A percentile compares a stretch with the other conserved stretches of the same genome.
These are phyloP conservation scores for Misgurnus mizolepis DNA, from an alignment of 2,113 vertebrate genomes.

Conservation along the genomic window DNA sequence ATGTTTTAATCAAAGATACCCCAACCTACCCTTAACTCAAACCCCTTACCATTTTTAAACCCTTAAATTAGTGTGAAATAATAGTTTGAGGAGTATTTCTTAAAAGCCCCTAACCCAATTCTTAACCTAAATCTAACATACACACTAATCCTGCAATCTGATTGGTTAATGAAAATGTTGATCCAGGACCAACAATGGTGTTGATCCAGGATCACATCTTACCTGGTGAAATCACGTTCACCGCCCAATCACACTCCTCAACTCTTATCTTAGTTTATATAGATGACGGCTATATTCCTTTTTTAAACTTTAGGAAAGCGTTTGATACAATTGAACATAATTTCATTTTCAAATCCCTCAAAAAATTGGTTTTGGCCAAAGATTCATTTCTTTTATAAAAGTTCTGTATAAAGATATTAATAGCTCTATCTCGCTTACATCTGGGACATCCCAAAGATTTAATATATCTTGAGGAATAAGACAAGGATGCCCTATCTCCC, in stretches of 20 bases:
- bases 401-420: not conserved
- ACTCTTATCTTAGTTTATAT: not conserved
- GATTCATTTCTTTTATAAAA: not conserved
- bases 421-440: not conserved
- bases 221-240: too few species aligned
- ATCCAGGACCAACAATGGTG: too few species aligned
- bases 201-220: too few species aligned
- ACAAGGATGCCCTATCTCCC: not conserved
- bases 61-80: too few species aligned
- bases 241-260: not conserved
- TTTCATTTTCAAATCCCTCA: not conserved
- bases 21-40: too few species aligned
- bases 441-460: not conserved
- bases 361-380: not conserved
- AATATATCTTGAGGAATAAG: not conserved
- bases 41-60: too few species aligned
- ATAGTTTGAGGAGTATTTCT: too few species aligned
- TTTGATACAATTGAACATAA: not conserved
- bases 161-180: too few species aligned
- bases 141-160: too few species aligned
- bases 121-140: too few species aligned
- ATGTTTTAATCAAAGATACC: too few species aligned
- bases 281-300: not conserved
- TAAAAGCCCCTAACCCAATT: too few species aligned
- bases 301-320: not conserved